Evolutionary conservation across 2,888 invertebrate species (phyloP).

Genomic region (Drosophila cognata): DNA sequence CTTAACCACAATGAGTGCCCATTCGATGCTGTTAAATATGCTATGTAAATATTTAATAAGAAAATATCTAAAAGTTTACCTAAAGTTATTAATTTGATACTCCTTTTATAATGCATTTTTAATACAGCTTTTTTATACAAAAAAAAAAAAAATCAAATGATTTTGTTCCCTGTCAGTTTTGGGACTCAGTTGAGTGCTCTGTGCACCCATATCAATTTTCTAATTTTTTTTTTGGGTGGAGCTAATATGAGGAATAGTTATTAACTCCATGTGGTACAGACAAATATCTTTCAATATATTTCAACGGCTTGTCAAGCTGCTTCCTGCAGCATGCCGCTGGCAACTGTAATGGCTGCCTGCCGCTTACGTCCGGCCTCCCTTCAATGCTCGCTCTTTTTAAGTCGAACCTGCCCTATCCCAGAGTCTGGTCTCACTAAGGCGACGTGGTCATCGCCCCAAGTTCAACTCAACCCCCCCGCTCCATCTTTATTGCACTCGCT

Average conservation of each 20-base stretch:
- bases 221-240: neutral
- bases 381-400: conserved; percentile 21
- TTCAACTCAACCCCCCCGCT: neutral
- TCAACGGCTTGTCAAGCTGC: conserved; percentile 80
- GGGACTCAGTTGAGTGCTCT: neutral
- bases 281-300: conserved; percentile 80
- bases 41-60: neutral
- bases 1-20: conserved; percentile 47
- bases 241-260: conserved; percentile 38
- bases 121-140: too few relatives aligned
- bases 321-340: conserved; percentile 52
- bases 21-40: conserved; percentile 28
- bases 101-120: neutral
- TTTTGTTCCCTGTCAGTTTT: neutral
- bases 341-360: conserved; percentile 21
- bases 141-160: neutral
- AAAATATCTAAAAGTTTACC: neutral
- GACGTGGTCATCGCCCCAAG: conserved; percentile 13
- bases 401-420: conserved; percentile 39
- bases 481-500: conserved; percentile 4
- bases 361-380: conserved; percentile 16
- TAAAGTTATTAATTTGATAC: neutral
- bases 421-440: conserved; percentile 24
- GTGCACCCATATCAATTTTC: neutral
- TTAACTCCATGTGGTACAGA: conserved; percentile 63